Conservation (phyloP, 2,113 vertebrate genomes). For the Antennarius striatus region DNA sequence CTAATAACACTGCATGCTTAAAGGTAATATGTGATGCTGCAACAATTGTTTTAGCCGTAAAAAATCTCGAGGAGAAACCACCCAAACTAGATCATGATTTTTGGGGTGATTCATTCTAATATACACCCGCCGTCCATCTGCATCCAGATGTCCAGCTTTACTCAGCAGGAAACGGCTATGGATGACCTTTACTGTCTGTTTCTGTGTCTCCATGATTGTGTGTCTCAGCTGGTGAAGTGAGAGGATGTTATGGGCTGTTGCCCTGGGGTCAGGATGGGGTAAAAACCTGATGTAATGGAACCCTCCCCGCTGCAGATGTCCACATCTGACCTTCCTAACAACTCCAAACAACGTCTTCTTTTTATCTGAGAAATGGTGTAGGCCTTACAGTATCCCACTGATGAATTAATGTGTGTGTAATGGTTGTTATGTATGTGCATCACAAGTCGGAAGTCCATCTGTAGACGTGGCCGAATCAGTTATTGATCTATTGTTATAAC, state of each 20-base stretch:
- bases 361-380: slow-evolving; percentile 33
- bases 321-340: slow-evolving; percentile 49
- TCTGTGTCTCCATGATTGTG: background rate
- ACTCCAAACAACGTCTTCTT: slow-evolving; percentile 55
- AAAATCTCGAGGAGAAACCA: too few relatives aligned
- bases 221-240: slow-evolving; percentile 24
- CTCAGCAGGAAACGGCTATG: background rate
- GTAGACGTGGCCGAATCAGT: too few relatives aligned
- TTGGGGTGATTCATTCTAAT: too few relatives aligned
- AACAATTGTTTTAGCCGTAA: too few relatives aligned
- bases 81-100: too few relatives aligned
- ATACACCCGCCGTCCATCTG: background rate
- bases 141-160: slow-evolving; percentile 2
- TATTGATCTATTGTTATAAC: too few relatives aligned
- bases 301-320: slow-evolving; percentile 58
- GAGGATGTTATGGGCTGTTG: background rate
- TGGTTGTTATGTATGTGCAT: too few relatives aligned
- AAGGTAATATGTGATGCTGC: too few relatives aligned
- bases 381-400: slow-evolving; percentile 24
- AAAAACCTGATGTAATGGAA: slow-evolving; percentile 60
- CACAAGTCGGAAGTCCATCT: too few relatives aligned
- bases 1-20: too few relatives aligned
- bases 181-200: background rate
- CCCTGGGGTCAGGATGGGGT: background rate
- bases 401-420: too few relatives aligned